A percentile compares a stretch with the other conserved stretches of the same genome.
phyloP scores from a whole-genome alignment of 2,888 invertebrate genomes.

The Drosophila paranaensis region DNA sequence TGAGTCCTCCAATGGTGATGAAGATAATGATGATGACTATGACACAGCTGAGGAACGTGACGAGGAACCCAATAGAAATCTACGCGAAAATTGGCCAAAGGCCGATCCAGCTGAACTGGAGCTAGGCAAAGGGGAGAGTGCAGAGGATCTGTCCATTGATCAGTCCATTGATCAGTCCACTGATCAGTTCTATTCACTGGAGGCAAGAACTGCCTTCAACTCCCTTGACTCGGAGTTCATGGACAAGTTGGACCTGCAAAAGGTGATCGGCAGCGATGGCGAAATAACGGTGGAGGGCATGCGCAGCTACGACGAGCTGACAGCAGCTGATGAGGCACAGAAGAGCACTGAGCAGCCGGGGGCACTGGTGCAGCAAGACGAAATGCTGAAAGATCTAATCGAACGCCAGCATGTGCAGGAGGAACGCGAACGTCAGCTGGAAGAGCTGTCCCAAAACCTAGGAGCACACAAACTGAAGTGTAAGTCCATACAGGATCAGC shows the following conservation, averaged over 20 bases:
- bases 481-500: not conserved
- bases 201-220: constrained; percentile 53
- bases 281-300: constrained; percentile 68
- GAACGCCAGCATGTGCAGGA: constrained; percentile 61
- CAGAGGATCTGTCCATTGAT: constrained; percentile 25
- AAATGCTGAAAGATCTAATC: constrained; percentile 62
- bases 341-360: constrained; percentile 1
- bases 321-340: constrained; percentile 31
- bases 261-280: constrained; percentile 55
- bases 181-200: constrained; percentile 68
- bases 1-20: constrained; percentile 27
- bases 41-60: constrained; percentile 49
- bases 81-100: constrained; percentile 46
- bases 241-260: constrained; percentile 68
- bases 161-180: constrained; percentile 23
- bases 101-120: constrained; percentile 46
- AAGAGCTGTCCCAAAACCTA: constrained; percentile 10
- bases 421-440: constrained; percentile 50
- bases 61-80: not conserved
- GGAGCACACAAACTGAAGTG: not conserved
- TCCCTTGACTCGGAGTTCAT: constrained; percentile 74
- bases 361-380: constrained; percentile 35
- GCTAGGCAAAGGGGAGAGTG: constrained; percentile 17
- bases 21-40: constrained; percentile 17
- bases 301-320: constrained; percentile 72